These are phyloP conservation scores for Syngnathus acus DNA, from an alignment of 2,797 vertebrate species.

Conservation along the genomic window DNA sequence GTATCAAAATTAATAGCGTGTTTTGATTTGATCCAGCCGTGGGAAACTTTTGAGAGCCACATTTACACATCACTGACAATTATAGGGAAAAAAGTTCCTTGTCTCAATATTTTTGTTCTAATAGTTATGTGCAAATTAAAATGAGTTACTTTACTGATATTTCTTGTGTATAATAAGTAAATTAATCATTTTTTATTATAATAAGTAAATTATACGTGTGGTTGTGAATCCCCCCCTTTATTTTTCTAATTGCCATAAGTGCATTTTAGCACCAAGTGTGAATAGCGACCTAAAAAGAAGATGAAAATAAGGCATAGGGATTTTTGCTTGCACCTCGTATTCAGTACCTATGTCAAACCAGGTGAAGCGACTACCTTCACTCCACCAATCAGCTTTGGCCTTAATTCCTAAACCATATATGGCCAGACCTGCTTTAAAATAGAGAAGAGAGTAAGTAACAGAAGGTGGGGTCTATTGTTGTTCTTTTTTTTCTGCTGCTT, in stretches of 20 bases:
- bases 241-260: not conserved
- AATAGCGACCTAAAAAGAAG: not conserved
- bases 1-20: not conserved
- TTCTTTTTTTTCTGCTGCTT: slow-evolving; percentile 3
- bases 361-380: slow-evolving; percentile 27
- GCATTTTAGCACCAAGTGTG: not conserved
- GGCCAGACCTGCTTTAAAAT: slow-evolving; percentile 44
- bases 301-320: not conserved
- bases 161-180: not conserved
- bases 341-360: slow-evolving; percentile 14
- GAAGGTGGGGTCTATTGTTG: slow-evolving; percentile 44
- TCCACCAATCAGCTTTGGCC: slow-evolving; percentile 51
- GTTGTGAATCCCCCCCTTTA: not conserved
- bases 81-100: no score
- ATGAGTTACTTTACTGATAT: not conserved
- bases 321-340: not conserved
- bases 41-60: not conserved
- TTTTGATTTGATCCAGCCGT: not conserved
- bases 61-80: no score
- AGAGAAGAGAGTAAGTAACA: slow-evolving; percentile 22
- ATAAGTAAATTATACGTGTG: not conserved
- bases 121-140: not conserved
- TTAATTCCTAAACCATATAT: slow-evolving; percentile 63
- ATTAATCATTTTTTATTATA: not conserved
- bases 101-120: no score